Evolutionary conservation across 2,888 invertebrate genomes (phyloP).

Genomic region (Cephus sareptanus): DNA sequence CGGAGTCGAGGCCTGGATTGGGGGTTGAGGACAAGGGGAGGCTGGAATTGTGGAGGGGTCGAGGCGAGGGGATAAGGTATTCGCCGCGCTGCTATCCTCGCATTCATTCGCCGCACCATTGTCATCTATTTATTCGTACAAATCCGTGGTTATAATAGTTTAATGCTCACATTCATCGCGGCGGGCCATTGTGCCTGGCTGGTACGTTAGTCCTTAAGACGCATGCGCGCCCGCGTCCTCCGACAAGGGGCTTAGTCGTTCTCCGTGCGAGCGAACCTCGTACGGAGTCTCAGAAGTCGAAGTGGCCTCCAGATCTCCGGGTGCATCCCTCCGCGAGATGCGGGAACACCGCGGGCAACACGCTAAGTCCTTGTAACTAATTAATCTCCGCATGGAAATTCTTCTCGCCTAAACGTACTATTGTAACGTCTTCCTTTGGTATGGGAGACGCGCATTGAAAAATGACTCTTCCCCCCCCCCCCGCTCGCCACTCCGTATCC

Average conservation of each 20-base stretch:
- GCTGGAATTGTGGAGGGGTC: neutral
- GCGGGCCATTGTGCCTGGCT: slow-evolving; percentile 40
- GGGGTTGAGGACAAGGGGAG: no score
- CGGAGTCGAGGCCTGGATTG: no score
- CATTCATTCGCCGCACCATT: slow-evolving; percentile 37
- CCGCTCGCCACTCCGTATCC: slow-evolving; percentile 2
- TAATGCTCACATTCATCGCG: slow-evolving; percentile 57
- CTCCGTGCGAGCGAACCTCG: slow-evolving; percentile 40
- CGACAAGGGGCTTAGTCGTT: slow-evolving; percentile 55
- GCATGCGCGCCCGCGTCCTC: slow-evolving; percentile 56
- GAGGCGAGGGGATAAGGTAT: slow-evolving; percentile 10
- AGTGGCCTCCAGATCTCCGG: slow-evolving; percentile 11
- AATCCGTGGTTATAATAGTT: slow-evolving; percentile 57
- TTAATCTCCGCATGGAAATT: slow-evolving; percentile 55
- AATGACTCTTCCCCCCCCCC: slow-evolving; percentile 18
- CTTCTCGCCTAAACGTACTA: slow-evolving; percentile 37
- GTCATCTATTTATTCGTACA: slow-evolving; percentile 58
- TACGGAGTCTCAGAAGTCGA: slow-evolving; percentile 17
- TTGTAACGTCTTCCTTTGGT: slow-evolving; percentile 34
- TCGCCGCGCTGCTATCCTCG: slow-evolving; percentile 16
- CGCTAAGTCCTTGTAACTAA: slow-evolving; percentile 50
- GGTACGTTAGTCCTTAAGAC: slow-evolving; percentile 52
- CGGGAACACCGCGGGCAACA: slow-evolving; percentile 6
- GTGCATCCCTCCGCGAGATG: neutral
- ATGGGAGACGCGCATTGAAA: slow-evolving; percentile 26